Percentiles rank a stretch among this genome's conserved stretches.
phyloP scores from a whole-genome alignment of 2,797 vertebrate genomes.

The Lacerta bilineata region DNA sequence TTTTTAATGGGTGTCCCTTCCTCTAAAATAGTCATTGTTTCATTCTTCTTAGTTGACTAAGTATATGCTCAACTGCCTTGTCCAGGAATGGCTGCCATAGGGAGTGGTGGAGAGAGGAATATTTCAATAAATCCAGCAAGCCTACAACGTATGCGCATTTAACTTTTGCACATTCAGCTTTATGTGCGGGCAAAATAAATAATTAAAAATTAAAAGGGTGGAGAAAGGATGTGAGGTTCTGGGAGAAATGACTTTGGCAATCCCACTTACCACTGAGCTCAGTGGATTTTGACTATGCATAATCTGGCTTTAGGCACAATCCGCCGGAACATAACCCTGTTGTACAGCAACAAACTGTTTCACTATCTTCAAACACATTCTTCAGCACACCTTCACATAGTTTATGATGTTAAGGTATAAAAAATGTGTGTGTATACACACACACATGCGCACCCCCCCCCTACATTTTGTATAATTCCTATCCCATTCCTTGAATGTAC shows the following conservation, averaged over 20 bases:
- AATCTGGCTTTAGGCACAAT: too few relatives aligned
- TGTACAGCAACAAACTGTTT: constrained; percentile 18
- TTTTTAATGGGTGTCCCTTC: neutral
- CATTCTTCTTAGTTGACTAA: constrained; percentile 1
- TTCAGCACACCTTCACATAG: too few relatives aligned
- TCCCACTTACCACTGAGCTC: too few relatives aligned
- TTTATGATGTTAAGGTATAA: neutral
- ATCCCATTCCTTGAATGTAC: constrained; percentile 15
- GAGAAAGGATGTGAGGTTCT: too few relatives aligned
- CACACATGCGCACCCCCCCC: neutral
- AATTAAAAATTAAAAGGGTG: too few relatives aligned
- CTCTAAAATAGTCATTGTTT: constrained; percentile 7
- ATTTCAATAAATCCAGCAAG: rapidly evolving
- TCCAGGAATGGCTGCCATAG: neutral
- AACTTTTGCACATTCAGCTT: too few relatives aligned
- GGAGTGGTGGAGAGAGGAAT: neutral
- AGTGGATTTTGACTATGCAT: too few relatives aligned
- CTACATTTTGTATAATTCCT: neutral
- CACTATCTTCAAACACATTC: neutral
- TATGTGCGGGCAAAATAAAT: too few relatives aligned
- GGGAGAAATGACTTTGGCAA: too few relatives aligned
- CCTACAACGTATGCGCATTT: too few relatives aligned
- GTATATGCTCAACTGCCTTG: constrained; percentile 10
- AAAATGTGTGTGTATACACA: neutral
- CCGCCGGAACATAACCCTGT: neutral